These are phyloP conservation scores for Catocala nupta DNA, from an alignment of 2,888 invertebrate species.

Conservation along the genomic window DNA sequence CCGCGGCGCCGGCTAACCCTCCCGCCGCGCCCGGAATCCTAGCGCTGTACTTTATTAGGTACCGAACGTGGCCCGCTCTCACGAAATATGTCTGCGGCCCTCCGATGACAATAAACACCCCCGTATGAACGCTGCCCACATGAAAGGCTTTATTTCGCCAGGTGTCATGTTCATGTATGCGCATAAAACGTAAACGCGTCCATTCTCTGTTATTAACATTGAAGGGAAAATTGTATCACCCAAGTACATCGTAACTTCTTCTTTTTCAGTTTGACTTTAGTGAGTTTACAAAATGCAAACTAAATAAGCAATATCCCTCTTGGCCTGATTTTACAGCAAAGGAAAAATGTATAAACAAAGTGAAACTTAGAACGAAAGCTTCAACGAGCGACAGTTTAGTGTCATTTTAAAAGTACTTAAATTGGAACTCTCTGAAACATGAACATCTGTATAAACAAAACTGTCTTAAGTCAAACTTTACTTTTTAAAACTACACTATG, in stretches of 20 bases:
- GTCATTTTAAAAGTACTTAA: too few relatives aligned
- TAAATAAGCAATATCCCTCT: too few relatives aligned
- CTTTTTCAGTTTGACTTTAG: background rate
- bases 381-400: too few relatives aligned
- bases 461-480: background rate
- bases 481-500: background rate
- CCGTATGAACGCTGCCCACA: slow-evolving; percentile 66
- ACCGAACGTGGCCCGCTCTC: slow-evolving; percentile 56
- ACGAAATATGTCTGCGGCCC: slow-evolving; percentile 70
- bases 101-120: slow-evolving; percentile 73
- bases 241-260: slow-evolving; percentile 31
- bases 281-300: background rate
- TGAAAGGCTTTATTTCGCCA: slow-evolving; percentile 73
- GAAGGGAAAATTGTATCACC: slow-evolving; percentile 44
- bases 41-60: slow-evolving; percentile 71
- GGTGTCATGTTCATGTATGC: slow-evolving; percentile 68
- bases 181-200: slow-evolving; percentile 66
- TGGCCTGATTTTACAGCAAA: too few relatives aligned
- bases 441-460: background rate
- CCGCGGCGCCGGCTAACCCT: slow-evolving; percentile 21
- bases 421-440: too few relatives aligned
- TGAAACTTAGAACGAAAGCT: background rate
- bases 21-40: slow-evolving; percentile 59
- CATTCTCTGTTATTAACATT: slow-evolving; percentile 61
- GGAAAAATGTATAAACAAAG: background rate